Conservation (phyloP, 2,888 invertebrate species). For the Caenorhabditis sp. region DNA sequence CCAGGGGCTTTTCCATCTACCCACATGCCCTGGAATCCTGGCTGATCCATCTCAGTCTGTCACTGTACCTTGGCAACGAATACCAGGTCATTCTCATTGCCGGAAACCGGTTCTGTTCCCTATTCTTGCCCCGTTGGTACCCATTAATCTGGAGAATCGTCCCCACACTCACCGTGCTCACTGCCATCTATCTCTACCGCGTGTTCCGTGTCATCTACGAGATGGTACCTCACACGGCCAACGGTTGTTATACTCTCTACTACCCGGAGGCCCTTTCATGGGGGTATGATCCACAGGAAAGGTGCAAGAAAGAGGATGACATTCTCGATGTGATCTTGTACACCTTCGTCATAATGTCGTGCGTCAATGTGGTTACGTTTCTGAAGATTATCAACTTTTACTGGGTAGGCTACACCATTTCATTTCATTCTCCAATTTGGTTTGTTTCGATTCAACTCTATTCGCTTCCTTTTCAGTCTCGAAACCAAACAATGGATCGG, state of each 20-base stretch:
- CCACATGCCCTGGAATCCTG: conserved; percentile 11
- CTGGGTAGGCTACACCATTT: too few relatives aligned
- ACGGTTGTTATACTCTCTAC: conserved; percentile 16
- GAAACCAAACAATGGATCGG: conserved; percentile 13
- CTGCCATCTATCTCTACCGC: conserved; percentile 4
- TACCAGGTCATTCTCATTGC: conserved; percentile 31
- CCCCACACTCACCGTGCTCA: conserved; percentile 5
- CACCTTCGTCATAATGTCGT: conserved; percentile 19
- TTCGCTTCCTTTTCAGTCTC: conserved; percentile 34
- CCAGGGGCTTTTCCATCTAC: conserved; percentile 23
- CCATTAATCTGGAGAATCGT: not conserved
- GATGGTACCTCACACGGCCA: not conserved
- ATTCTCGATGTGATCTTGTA: conserved; percentile 16
- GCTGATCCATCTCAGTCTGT: conserved; percentile 23
- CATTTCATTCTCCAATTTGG: too few relatives aligned
- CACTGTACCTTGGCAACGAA: conserved; percentile 38
- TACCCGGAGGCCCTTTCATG: conserved; percentile 6
- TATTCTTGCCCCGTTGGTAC: conserved; percentile 28
- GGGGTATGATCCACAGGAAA: conserved; percentile 12
- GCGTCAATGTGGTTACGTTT: conserved; percentile 33
- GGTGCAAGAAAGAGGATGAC: conserved; percentile 13
- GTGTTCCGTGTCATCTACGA: not conserved
- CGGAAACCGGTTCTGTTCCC: conserved; percentile 29
- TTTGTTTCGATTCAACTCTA: too few relatives aligned
- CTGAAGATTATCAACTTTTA: conserved; percentile 38